These are phyloP conservation scores for Empis stercorea DNA, from an alignment of 2,888 invertebrate genomes.

Conservation along the genomic window DNA sequence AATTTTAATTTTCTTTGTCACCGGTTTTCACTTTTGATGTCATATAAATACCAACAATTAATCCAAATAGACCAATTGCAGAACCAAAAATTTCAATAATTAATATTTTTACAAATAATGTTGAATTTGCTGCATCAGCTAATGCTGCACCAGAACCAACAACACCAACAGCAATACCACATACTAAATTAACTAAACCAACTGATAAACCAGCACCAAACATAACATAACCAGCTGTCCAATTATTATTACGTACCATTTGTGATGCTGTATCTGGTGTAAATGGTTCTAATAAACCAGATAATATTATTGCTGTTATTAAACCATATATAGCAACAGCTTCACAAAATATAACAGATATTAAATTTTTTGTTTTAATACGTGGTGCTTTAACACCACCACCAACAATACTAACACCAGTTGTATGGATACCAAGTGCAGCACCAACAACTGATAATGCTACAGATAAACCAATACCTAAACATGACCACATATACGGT, in stretches of 20 bases:
- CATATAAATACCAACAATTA: slow-evolving; percentile 96
- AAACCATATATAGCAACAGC: slow-evolving; percentile 99
- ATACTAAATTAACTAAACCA: slow-evolving; percentile 90
- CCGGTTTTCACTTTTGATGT: slow-evolving; percentile 72
- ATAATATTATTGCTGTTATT: slow-evolving; percentile 94
- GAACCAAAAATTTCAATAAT: slow-evolving; percentile 99
- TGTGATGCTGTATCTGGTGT: slow-evolving; percentile 20
- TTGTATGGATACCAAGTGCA: slow-evolving; percentile 93
- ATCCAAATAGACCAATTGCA: slow-evolving; percentile 96
- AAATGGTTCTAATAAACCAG: slow-evolving; percentile 59
- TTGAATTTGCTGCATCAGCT: slow-evolving; percentile 93
- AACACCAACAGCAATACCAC: slow-evolving; percentile 86
- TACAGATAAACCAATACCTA: slow-evolving; percentile 89
- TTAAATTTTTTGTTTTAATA: slow-evolving; percentile 98
- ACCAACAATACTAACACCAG: slow-evolving; percentile 91
- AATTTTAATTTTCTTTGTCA: slow-evolving; percentile 36
- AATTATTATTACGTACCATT: slow-evolving; percentile 45
- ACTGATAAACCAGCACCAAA: slow-evolving; percentile 94
- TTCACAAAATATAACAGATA: slow-evolving; percentile 99
- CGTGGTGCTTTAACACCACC: slow-evolving; percentile 97
- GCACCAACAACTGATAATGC: slow-evolving; percentile 95
- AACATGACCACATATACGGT: slow-evolving; percentile 92
- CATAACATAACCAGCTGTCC: slow-evolving; percentile 83
- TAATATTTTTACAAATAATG: slow-evolving; percentile 93
- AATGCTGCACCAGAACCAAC: slow-evolving; percentile 97